Evolutionary conservation across 2,797 vertebrate genomes (phyloP).

Genomic region (Hozukius guyotensis): DNA sequence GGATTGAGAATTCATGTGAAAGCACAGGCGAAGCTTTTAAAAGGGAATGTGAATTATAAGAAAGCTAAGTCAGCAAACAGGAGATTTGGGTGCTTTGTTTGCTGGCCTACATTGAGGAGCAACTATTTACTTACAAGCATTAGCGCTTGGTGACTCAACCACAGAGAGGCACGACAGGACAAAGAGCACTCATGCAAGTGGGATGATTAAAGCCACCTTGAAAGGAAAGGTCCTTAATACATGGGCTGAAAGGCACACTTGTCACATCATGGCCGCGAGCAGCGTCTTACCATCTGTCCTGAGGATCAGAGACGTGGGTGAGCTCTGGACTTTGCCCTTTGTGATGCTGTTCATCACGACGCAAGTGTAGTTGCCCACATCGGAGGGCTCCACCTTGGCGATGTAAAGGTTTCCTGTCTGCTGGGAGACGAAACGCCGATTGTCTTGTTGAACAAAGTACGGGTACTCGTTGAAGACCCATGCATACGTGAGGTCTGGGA

Average conservation of each 20-base stretch:
- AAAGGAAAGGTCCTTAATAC: conserved; percentile 29
- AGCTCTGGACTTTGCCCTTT: conserved; percentile 88
- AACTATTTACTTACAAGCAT: conserved; percentile 69
- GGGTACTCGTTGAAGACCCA: conserved; percentile 98
- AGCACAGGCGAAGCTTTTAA: conserved; percentile 74
- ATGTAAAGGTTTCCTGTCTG: conserved; percentile 96
- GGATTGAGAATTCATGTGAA: conserved; percentile 56
- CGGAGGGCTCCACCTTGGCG: conserved; percentile 92
- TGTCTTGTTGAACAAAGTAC: conserved; percentile 94
- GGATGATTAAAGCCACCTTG: conserved; percentile 52
- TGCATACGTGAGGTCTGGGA: conserved; percentile 88
- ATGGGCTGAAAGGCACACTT: conserved; percentile 24
- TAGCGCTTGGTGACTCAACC: conserved; percentile 57
- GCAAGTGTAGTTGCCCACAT: conserved; percentile 96
- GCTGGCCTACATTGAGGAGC: conserved; percentile 66
- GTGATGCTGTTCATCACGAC: conserved; percentile 89
- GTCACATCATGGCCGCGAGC: conserved; percentile 14
- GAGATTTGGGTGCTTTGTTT: conserved; percentile 72
- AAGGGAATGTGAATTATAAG: conserved; percentile 58
- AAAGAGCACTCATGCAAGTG: conserved; percentile 38
- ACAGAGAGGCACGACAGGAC: conserved; percentile 41
- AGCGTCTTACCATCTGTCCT: conserved; percentile 89
- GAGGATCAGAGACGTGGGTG: conserved; percentile 91
- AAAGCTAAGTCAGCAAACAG: conserved; percentile 72
- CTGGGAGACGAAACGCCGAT: conserved; percentile 93